Evolutionary conservation across 2,113 vertebrate genomes (phyloP), one percentile per base, ranked within the genome.

Genomic region (Rhabdornis inornatus): DNA sequence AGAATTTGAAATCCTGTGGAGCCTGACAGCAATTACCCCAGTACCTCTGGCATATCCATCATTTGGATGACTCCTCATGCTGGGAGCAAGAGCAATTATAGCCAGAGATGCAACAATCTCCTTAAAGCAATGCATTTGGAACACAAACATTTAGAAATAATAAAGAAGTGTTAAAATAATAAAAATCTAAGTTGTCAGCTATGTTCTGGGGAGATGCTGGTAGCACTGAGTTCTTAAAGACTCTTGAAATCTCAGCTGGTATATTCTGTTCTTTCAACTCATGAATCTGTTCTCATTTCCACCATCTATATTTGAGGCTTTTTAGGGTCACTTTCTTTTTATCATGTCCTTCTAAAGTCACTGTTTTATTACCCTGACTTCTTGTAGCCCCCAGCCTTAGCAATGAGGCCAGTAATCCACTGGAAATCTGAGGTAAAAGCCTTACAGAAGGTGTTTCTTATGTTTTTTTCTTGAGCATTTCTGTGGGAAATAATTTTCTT

Each of bases 41-140:
- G 47, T 27, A 91, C 84, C 70, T 94, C 66, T 95, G 96, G 55
- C 74, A 55, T 77, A 92, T 94, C 91, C 84, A 95, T 94, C 92
- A 92, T 45, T 81, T 68, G 45, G 74, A 69, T 90, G 63, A 70
- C 84, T 92, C 53, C 23, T 92, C 82, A 53, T 7, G 69, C 84
- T 91, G 75, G 81, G 24, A 95, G 82, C 63, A 80, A 80, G 40
- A 87, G 78, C 82, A 96, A 83, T 93, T 92, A 91, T 6, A 89
- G 53, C 21, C 66, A 88, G 63, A 95, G 42, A 89, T 77, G 66
- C 78, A 97, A 88, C 59, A 85, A 47, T 55, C 59, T 77, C 84
- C 75, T 94, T 91, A 91, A 87, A 96, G 89, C 63, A 94, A 84
- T 1, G 3, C 31, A 49, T 65, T 84, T 91, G 55, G 25, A 79